phyloP scores from a whole-genome alignment of 1,140 invertebrate species.

The Pinna nobilis region DNA sequence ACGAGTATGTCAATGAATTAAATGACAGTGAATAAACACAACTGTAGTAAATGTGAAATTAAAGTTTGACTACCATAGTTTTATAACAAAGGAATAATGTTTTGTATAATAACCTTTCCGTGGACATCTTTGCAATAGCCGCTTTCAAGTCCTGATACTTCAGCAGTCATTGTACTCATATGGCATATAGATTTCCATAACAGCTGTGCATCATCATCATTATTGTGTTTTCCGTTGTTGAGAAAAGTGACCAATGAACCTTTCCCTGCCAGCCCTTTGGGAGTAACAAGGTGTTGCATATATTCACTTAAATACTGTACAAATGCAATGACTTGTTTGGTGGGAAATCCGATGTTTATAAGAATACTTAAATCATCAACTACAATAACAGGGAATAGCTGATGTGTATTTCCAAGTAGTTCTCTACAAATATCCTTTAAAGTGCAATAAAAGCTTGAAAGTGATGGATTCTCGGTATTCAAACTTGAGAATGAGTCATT shows the following conservation, averaged over 20 bases:
- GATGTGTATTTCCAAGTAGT: slow-evolving; percentile 15
- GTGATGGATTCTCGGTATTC: background rate
- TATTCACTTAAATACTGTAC: slow-evolving; percentile 33
- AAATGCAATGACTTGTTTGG: slow-evolving; percentile 42
- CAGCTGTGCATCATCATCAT: slow-evolving; percentile 44
- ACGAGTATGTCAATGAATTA: no score
- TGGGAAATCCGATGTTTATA: slow-evolving; percentile 41
- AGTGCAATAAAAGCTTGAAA: background rate
- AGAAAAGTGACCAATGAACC: slow-evolving; percentile 40
- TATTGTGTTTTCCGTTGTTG: slow-evolving; percentile 32
- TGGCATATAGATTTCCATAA: slow-evolving; percentile 50
- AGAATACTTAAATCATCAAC: slow-evolving; percentile 56
- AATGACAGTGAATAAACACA: no score
- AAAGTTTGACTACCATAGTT: background rate
- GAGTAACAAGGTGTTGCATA: background rate
- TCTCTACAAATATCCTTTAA: slow-evolving; percentile 4
- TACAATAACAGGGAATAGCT: slow-evolving; percentile 40
- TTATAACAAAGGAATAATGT: background rate
- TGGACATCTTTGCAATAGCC: slow-evolving; percentile 66
- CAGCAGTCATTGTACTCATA: slow-evolving; percentile 37
- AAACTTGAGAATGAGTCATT: slow-evolving; percentile 8
- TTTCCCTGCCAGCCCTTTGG: background rate
- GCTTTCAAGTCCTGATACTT: slow-evolving; percentile 49
- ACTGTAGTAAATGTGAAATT: background rate
- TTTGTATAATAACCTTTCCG: slow-evolving; percentile 53